Evolutionary conservation across 2,888 invertebrate genomes (phyloP).

Genomic region (Leucoma salicis): DNA sequence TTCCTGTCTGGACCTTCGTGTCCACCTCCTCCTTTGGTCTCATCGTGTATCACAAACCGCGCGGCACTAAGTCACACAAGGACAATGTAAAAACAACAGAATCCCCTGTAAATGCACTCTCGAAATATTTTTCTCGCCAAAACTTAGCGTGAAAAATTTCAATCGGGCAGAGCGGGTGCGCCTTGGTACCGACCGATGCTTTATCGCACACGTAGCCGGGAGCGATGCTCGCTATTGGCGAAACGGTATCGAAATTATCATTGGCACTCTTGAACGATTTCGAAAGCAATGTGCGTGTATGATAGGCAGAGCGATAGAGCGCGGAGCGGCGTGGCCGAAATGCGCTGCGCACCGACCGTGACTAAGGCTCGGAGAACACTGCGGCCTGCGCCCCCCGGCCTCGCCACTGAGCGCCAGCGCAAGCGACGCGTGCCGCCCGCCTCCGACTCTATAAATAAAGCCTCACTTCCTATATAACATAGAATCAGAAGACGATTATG

Average conservation of each 20-base stretch:
- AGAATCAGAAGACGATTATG: slow-evolving; percentile 74
- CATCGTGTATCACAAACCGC: slow-evolving; percentile 48
- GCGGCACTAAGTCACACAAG: slow-evolving; percentile 44
- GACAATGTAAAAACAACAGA: slow-evolving; percentile 52
- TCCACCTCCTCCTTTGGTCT: slow-evolving; percentile 72
- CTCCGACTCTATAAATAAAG: slow-evolving; percentile 72
- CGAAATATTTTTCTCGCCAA: slow-evolving; percentile 48
- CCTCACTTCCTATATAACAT: slow-evolving; percentile 70
- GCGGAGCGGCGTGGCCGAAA: slow-evolving; percentile 32
- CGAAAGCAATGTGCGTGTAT: slow-evolving; percentile 50
- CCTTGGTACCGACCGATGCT: slow-evolving; percentile 34
- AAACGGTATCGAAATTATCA: slow-evolving; percentile 67
- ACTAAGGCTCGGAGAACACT: slow-evolving; percentile 51
- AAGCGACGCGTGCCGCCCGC: slow-evolving; percentile 43
- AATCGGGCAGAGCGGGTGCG: too few relatives aligned
- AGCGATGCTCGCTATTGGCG: slow-evolving; percentile 63
- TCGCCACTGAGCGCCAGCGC: background rate
- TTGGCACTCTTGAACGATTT: slow-evolving; percentile 60
- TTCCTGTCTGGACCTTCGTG: slow-evolving; percentile 70
- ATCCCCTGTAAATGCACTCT: slow-evolving; percentile 59
- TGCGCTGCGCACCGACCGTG: slow-evolving; percentile 53
- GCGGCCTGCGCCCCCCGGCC: slow-evolving; percentile 41
- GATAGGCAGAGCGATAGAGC: slow-evolving; percentile 38
- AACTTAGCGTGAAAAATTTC: slow-evolving; percentile 45
- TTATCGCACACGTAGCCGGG: slow-evolving; percentile 52